phyloP scores from a whole-genome alignment of 2,113 vertebrate species.

The Syngnathoides biaculeatus region DNA sequence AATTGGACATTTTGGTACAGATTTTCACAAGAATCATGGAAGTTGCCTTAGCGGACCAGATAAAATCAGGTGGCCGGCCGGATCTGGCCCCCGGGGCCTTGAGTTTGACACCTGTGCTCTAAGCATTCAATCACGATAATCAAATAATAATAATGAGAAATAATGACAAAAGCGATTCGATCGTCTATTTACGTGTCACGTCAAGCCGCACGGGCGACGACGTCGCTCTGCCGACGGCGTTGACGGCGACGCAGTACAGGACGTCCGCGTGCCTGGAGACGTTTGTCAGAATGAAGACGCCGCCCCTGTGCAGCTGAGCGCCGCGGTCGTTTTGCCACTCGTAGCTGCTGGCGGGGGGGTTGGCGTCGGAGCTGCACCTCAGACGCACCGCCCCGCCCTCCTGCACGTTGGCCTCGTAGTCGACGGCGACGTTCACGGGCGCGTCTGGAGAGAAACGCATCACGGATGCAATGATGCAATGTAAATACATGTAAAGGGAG shows the following conservation, averaged over 20 bases:
- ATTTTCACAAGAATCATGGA: too few relatives aligned
- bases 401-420: conserved; percentile 18
- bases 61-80: too few relatives aligned
- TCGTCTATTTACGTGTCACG: conserved; percentile 55
- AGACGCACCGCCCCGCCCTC: conserved; percentile 53
- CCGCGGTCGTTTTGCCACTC: conserved; percentile 46
- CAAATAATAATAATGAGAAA: too few relatives aligned
- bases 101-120: too few relatives aligned
- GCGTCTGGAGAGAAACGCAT: conserved; percentile 43
- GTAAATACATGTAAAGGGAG: too few relatives aligned
- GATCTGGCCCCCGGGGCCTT: too few relatives aligned
- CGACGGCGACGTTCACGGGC: conserved; percentile 47
- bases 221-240: conserved; percentile 31
- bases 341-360: conserved; percentile 47
- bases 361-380: conserved; percentile 54
- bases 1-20: too few relatives aligned
- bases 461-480: background rate
- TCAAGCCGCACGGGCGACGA: conserved; percentile 40
- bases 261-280: conserved; percentile 44
- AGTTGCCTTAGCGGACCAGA: too few relatives aligned
- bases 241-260: conserved; percentile 59
- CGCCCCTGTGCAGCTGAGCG: conserved; percentile 11
- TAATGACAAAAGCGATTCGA: background rate
- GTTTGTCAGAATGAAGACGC: conserved; percentile 24
- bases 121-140: too few relatives aligned